Base-by-base conservation (phyloP, 1,140 invertebrate genomes). In the Andricus grossulariae region DNA sequence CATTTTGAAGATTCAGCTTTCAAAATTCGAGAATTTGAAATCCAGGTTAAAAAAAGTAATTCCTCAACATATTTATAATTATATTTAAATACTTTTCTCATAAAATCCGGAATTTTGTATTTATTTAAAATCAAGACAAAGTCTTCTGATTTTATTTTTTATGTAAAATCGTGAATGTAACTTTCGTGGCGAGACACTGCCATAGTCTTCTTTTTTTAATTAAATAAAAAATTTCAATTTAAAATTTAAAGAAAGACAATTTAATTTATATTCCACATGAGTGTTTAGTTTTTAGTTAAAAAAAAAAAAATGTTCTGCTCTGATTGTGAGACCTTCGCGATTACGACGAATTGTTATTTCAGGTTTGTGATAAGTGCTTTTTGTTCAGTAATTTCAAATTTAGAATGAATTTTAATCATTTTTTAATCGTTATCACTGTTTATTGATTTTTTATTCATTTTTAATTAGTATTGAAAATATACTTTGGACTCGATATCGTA, bases 91-190 rank as follows among this genome's bases (percentile, higher is more conserved):
- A 8, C 39, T 39, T 39, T 39, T 39, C 39, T 39, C 8, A 39
- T 39, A 10, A 39, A 39, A 39, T 39, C 39, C 0, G 39, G 0
- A 39, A 39, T 39, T 39, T 3, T 25, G 1, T 25, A 25, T 25
- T 25, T 25, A 25, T 25, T 25, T 3, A 25, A 25, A 25, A 25
- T 25, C 25, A 25, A 25, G 25, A 25, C 3, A 66, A 39, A 39
- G 8, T 39, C 39, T 8, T 7, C 39, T 39, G 6, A 39, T 39
- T 39, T 39, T 10, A 6, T 39, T 0, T 71, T 13, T 1, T 71
- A 55, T 73, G 21, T 54, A 51, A 50, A 21, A 66, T 45, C 60
- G n/a, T 77, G 45, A 50, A n/a, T 21, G 16, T 8, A 25, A 25
- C n/a, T 49, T 66, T 50, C 32, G n/a, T n/a, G 32, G 32, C 25